phyloP scores from a whole-genome alignment of 2,797 vertebrate species.

The Strix occidentalis region DNA sequence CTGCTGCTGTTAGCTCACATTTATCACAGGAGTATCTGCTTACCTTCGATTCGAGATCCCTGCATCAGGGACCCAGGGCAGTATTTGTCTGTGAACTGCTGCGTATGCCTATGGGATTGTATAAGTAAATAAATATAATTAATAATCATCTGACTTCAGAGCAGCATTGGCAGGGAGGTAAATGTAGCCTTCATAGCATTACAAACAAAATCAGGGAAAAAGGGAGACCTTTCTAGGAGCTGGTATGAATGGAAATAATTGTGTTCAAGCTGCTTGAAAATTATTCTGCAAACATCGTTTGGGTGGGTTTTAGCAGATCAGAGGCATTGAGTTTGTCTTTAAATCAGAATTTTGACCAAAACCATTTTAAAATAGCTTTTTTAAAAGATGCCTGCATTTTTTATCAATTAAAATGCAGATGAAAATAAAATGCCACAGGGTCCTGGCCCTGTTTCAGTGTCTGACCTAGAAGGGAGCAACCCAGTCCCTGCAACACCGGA shows the following conservation, averaged over 20 bases:
- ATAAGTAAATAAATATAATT: slow-evolving; percentile 68
- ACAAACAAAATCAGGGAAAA: slow-evolving; percentile 47
- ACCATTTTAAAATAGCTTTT: not conserved
- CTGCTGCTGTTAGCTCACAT: slow-evolving; percentile 15
- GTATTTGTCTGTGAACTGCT: slow-evolving; percentile 44
- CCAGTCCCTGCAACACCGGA: not conserved
- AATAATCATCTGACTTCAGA: slow-evolving; percentile 61
- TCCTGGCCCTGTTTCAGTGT: not conserved
- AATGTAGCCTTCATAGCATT: slow-evolving; percentile 42
- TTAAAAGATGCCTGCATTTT: not conserved
- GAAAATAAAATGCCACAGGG: not conserved
- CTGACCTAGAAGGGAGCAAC: not conserved
- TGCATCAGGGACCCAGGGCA: not conserved
- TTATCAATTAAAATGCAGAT: not conserved
- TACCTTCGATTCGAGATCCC: slow-evolving; percentile 17
- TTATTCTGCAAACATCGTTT: not conserved
- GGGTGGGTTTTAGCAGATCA: not conserved
- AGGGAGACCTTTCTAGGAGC: not conserved
- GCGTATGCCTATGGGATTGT: slow-evolving; percentile 53
- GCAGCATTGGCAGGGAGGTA: slow-evolving; percentile 37
- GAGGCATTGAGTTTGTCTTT: not conserved
- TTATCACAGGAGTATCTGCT: slow-evolving; percentile 42
- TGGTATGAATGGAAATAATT: slow-evolving; percentile 3
- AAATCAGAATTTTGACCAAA: not conserved
- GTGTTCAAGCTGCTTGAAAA: not conserved